phyloP scores from a whole-genome alignment of 1,140 invertebrate species.

The Brachionus calyciflorus region DNA sequence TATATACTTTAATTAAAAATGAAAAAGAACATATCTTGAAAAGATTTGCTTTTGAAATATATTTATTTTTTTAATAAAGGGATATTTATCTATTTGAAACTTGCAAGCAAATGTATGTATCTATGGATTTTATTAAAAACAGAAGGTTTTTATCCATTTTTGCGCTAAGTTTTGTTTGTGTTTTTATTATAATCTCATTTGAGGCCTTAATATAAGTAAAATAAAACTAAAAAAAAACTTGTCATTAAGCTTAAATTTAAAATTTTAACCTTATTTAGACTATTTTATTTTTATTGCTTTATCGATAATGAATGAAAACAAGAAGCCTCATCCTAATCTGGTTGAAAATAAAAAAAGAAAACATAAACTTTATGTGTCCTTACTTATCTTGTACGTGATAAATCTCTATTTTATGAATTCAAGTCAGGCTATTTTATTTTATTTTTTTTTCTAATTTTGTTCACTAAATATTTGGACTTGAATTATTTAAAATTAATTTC shows the following conservation, averaged over 20 bases:
- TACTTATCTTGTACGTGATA: slow-evolving; percentile 32
- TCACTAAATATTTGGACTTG: too few relatives aligned
- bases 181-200: slow-evolving; percentile 23
- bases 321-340: too few relatives aligned
- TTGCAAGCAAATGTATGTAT: too few relatives aligned
- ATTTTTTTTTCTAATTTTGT: not conserved
- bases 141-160: slow-evolving; percentile 6
- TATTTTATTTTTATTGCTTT: slow-evolving; percentile 18
- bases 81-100: slow-evolving; percentile 29
- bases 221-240: slow-evolving; percentile 30
- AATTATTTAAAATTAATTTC: too few relatives aligned
- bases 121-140: slow-evolving; percentile 9
- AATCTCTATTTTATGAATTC: slow-evolving; percentile 29
- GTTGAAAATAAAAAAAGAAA: too few relatives aligned
- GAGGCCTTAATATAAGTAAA: too few relatives aligned
- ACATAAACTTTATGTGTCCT: slow-evolving; percentile 5
- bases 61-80: too few relatives aligned
- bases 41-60: too few relatives aligned
- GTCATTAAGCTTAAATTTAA: not conserved
- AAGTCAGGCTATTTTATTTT: slow-evolving; percentile 19
- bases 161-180: not conserved
- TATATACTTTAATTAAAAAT: not conserved
- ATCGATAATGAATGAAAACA: slow-evolving; percentile 10
- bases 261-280: slow-evolving; percentile 38
- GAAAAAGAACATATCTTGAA: not conserved